Evolutionary conservation across 2,797 vertebrate species (phyloP).

Genomic region (Microctenopoma stevenorrisi): DNA sequence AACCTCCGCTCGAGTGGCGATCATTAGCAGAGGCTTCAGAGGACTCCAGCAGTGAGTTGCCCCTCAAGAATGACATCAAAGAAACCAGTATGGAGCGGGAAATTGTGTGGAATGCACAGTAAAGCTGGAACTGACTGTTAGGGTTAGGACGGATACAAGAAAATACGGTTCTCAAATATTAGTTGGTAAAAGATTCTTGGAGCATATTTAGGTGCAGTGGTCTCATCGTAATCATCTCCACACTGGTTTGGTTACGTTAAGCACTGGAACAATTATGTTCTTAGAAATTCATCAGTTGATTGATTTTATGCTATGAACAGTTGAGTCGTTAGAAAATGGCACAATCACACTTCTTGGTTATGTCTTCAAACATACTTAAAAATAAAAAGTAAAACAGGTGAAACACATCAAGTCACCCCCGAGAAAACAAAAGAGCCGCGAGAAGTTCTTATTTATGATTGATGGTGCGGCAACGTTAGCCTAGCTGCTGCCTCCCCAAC

Average conservation of each 20-base stretch:
- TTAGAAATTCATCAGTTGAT: neutral
- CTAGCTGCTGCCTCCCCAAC: slow-evolving; percentile 39
- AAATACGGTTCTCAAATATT: slow-evolving; percentile 32
- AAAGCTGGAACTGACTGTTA: slow-evolving; percentile 40
- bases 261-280: neutral
- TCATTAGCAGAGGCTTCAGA: slow-evolving; percentile 77
- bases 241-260: slow-evolving; percentile 1
- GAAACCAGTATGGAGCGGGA: slow-evolving; percentile 51
- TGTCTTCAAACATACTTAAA: too few species aligned
- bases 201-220: slow-evolving; percentile 28
- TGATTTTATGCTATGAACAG: neutral
- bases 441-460: slow-evolving; percentile 35
- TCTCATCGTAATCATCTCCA: slow-evolving; percentile 1
- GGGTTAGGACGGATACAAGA: slow-evolving; percentile 42
- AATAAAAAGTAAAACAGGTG: too few species aligned
- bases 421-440: slow-evolving; percentile 14
- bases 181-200: slow-evolving; percentile 40
- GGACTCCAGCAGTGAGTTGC: slow-evolving; percentile 70
- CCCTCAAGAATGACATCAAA: slow-evolving; percentile 81
- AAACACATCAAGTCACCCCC: neutral
- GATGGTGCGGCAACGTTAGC: slow-evolving; percentile 31
- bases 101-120: slow-evolving; percentile 61
- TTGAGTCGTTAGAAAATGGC: too few species aligned
- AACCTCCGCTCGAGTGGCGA: slow-evolving; percentile 61
- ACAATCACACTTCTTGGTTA: too few species aligned